Evolutionary conservation across 2,888 invertebrate species (phyloP).

Genomic region (Platycnemis pennipes): DNA sequence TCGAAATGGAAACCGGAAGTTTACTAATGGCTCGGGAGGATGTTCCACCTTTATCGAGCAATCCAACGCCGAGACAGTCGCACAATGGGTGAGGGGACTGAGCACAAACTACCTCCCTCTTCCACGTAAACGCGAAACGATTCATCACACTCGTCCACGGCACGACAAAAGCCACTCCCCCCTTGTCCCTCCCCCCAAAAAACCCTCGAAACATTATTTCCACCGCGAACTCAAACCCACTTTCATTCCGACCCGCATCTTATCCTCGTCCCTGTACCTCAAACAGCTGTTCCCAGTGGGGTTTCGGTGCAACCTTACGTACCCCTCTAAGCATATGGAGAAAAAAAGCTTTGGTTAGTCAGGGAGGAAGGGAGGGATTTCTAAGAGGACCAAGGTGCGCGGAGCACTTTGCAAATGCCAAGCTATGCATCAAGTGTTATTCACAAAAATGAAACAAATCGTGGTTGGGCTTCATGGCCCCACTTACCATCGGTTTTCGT

Average conservation of each 20-base stretch:
- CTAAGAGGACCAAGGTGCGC: too few species aligned
- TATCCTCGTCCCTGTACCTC: not conserved
- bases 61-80: not conserved
- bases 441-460: not conserved
- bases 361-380: too few species aligned
- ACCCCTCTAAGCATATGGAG: not conserved
- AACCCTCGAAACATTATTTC: not conserved
- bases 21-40: slow-evolving; percentile 23
- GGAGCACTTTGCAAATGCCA: not conserved
- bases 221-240: not conserved
- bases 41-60: slow-evolving; percentile 32
- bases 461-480: not conserved
- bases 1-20: slow-evolving; percentile 26
- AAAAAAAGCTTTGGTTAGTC: too few species aligned
- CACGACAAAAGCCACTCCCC: not conserved
- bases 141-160: not conserved
- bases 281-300: not conserved
- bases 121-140: not conserved
- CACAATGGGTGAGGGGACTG: not conserved
- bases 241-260: not conserved
- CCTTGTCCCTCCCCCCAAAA: not conserved
- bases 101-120: not conserved
- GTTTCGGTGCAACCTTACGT: not conserved
- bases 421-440: not conserved
- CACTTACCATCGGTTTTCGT: not conserved